Percentiles rank a stretch among this genome's conserved stretches.
These are phyloP conservation scores for Cyanoramphus novaezelandiae DNA, from an alignment of 2,113 vertebrate species.

Conservation along the genomic window DNA sequence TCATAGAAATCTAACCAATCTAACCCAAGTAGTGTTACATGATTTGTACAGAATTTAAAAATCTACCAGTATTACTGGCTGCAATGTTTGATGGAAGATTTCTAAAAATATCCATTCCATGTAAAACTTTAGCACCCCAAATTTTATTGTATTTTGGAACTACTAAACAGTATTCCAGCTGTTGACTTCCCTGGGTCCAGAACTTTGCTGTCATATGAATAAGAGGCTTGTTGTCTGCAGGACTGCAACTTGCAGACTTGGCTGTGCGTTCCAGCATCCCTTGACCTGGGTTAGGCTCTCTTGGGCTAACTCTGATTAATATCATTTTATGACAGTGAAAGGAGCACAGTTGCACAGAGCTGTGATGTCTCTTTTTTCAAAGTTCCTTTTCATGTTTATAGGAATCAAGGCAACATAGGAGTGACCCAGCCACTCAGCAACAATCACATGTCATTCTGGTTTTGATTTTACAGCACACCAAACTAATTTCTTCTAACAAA, in stretches of 20 bases:
- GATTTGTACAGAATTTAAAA: not conserved
- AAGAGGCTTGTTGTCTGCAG: not conserved
- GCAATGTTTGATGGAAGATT: not conserved
- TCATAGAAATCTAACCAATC: not conserved
- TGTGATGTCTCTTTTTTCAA: constrained; percentile 54
- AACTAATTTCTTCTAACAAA: constrained; percentile 66
- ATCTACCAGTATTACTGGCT: not conserved
- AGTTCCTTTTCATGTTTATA: constrained; percentile 43
- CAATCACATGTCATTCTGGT: constrained; percentile 38
- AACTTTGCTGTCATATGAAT: not conserved
- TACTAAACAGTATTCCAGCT: not conserved
- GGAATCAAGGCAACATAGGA: constrained; percentile 34
- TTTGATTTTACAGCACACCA: constrained; percentile 59
- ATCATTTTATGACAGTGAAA: not conserved
- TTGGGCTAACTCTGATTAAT: constrained; percentile 3
- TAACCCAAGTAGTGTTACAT: not conserved
- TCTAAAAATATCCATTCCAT: not conserved
- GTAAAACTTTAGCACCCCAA: not conserved
- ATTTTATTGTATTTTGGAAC: not conserved
- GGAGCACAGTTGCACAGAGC: constrained; percentile 2
- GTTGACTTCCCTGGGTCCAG: not conserved
- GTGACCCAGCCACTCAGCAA: constrained; percentile 30
- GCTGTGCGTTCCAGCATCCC: not conserved
- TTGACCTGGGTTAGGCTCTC: not conserved
- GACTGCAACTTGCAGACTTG: not conserved